Percentiles rank a stretch among this genome's conserved stretches.
phyloP scores from a whole-genome alignment of 2,888 invertebrate genomes.

The Xestia ashworthii region DNA sequence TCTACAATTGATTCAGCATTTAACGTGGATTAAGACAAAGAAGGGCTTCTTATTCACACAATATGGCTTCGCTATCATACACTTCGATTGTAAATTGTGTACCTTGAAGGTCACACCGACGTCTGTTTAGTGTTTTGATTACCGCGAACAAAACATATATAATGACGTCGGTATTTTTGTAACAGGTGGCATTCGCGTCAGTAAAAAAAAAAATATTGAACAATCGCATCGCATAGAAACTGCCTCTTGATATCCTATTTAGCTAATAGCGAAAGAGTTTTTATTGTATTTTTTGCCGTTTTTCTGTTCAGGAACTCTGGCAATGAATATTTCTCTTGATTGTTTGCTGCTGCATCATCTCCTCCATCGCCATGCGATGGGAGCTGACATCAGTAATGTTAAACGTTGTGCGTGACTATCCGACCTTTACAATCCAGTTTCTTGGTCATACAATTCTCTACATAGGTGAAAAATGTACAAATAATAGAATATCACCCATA shows the following conservation, averaged over 20 bases:
- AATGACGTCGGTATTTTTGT: constrained; percentile 9
- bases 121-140: constrained; percentile 1
- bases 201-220: background rate
- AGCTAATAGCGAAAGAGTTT: background rate
- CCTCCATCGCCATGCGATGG: background rate
- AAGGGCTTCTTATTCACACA: background rate
- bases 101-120: constrained; percentile 8
- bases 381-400: background rate
- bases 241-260: background rate
- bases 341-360: background rate
- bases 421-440: background rate
- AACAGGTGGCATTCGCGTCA: background rate
- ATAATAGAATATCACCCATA: background rate
- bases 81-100: background rate
- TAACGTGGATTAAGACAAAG: background rate
- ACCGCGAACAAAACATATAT: constrained; percentile 10
- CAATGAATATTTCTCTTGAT: too few relatives aligned
- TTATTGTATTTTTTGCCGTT: background rate
- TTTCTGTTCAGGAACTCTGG: background rate
- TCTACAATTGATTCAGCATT: background rate
- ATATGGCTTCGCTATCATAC: constrained; percentile 14
- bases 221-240: background rate
- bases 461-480: background rate
- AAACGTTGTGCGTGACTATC: background rate
- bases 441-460: background rate